These are phyloP conservation scores for Cynopterus sphinx DNA, from an alignment of 2,797 vertebrate genomes.

Conservation along the genomic window DNA sequence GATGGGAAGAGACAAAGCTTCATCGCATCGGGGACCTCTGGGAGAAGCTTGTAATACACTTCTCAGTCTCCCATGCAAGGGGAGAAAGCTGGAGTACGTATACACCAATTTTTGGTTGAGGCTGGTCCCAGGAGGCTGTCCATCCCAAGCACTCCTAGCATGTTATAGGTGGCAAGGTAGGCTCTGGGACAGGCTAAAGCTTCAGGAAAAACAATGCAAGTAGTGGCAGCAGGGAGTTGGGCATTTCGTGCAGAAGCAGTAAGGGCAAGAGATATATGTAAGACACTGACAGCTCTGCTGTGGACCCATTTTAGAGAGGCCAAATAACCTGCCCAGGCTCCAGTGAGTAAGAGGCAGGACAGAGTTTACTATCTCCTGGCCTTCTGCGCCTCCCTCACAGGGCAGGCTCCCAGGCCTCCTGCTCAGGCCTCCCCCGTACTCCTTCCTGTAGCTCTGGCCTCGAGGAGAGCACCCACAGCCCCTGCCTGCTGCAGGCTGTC, in stretches of 20 bases:
- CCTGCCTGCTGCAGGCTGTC: background rate
- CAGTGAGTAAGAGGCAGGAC: background rate
- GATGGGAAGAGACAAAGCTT: background rate
- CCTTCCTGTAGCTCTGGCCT: background rate
- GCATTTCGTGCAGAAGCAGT: background rate
- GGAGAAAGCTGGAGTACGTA: background rate
- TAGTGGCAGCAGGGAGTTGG: background rate
- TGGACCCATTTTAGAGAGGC: background rate
- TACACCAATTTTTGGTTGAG: background rate
- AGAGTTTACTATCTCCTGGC: background rate
- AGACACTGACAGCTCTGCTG: background rate
- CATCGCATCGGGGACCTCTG: background rate
- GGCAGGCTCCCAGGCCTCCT: background rate
- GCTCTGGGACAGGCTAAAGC: background rate
- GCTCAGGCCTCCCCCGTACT: rapidly evolving
- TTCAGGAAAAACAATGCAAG: background rate
- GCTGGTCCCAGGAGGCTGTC: background rate
- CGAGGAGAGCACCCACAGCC: background rate
- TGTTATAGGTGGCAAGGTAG: background rate
- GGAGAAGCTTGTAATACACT: background rate
- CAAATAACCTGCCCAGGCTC: background rate
- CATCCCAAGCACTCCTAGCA: background rate
- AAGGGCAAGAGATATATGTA: background rate
- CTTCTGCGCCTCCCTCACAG: background rate
- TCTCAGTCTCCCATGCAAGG: background rate